These are phyloP conservation scores for Rhinophrynus dorsalis DNA, from an alignment of 2,797 vertebrate species.

Conservation along the genomic window DNA sequence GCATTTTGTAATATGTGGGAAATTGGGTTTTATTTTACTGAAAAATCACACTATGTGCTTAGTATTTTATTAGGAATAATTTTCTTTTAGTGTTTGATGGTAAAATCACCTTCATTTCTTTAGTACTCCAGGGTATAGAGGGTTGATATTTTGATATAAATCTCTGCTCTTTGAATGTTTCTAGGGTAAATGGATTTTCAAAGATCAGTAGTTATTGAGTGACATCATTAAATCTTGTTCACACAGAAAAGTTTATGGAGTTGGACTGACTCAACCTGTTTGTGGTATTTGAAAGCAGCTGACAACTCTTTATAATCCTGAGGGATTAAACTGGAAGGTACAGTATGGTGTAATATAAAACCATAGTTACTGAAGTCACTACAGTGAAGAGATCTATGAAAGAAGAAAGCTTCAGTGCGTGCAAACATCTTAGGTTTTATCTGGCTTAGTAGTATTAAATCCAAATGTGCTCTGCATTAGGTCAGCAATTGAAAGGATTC, in stretches of 20 bases:
- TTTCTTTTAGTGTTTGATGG: no score
- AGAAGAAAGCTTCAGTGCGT: no score
- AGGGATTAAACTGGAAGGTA: not conserved
- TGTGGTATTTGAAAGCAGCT: not conserved
- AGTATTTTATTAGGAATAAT: no score
- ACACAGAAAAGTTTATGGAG: constrained; percentile 5
- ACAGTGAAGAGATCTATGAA: not conserved
- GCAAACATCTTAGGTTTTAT: not conserved
- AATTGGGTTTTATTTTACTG: no score
- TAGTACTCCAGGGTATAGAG: not conserved
- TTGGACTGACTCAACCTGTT: constrained; percentile 3
- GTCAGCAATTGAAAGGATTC: no score
- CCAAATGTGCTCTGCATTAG: no score
- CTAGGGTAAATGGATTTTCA: not conserved
- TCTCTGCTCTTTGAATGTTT: not conserved
- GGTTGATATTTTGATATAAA: constrained; percentile 13
- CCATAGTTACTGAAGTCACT: not conserved
- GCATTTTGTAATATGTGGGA: no score
- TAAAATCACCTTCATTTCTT: not conserved
- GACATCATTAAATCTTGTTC: constrained; percentile 30
- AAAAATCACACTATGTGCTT: no score
- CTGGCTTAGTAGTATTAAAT: no score
- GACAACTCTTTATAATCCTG: not conserved
- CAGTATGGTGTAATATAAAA: constrained; percentile 11
- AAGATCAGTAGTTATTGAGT: constrained; percentile 8